Evolutionary conservation across 2,888 invertebrate species (phyloP), one percentile per base, ranked within the genome.

Genomic region (Yponomeuta sedellus): DNA sequence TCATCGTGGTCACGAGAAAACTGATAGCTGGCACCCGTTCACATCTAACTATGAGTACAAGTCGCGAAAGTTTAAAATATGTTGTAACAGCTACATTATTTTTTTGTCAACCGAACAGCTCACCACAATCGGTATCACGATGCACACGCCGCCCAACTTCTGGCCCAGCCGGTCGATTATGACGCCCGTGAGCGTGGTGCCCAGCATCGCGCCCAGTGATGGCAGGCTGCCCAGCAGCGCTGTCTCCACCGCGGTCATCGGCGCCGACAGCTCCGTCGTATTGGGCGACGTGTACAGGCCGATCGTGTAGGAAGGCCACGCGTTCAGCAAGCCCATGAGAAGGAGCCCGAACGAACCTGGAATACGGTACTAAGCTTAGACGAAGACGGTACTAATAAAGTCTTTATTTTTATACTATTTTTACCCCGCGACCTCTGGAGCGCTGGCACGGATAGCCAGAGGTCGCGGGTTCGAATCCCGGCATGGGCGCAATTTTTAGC

Each of bases 241-340:
- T 1, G 84, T 79, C 64, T 88, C 88, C 0, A 90, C 78, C 25
- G 86, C 79, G 11, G 88, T 84, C 83, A 94, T 85, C 0, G 92
- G 88, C 0, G 70, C 70, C 0, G 76, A 75, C 1, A 92, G 80
- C 0, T 92, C 75, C 0, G 91, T 92, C 0, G 89, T 83, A 19
- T 80, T 72, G 2, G 78, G 73, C 0, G 86, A 82, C 19, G 87
- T 81, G 59, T 92, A 82, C 16, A 85, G 77, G 0, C 85, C 81
- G 0, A 91, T 74, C 0, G 92, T 91, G 66, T 93, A 93, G 0
- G 94, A 93, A 0, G 93, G 88, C 93, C 94, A 94, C 0, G 92
- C 93, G 65, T 92, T 83, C 0, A 88, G 70, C 2, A 80, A 19
- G 2, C 86, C 90, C 78, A 83, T 82, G 0, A 80, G 66, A 0